Base-by-base conservation (phyloP, 2,888 invertebrate genomes). In the Proisotoma minuta region DNA sequence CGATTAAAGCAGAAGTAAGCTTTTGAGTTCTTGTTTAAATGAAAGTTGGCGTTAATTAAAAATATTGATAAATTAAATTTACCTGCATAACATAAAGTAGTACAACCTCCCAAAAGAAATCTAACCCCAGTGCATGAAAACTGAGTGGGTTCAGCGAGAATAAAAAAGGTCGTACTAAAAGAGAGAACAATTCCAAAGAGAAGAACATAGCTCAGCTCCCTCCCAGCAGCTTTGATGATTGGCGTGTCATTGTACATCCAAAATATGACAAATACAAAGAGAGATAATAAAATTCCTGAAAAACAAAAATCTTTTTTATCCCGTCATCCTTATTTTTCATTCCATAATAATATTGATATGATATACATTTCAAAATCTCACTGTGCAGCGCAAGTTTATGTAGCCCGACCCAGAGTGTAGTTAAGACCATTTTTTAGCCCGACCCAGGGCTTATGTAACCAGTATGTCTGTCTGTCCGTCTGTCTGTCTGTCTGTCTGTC, bases 101-200 rank as follows among this genome's bases (percentile, higher is more conserved):
- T 82, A 70, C 80, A 81, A 59, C 82, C 76, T 1, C 83, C 83
- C 10, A 82, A 76, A 39, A 82, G 79, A 73, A 82, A 80, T 57
- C 83, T 76, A 1, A 80, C 80, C 15, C 80, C 63, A 1, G 80
- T 80, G 70, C 83, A 83, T 1, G 79, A 79, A 29, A 76, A 74
- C 0, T 74, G 68, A 18, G 76, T 78, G 0, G 83, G 83, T 40
- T 79, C 78, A 1, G 81, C 78, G 15, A 82, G 79, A 58, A 83
- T 78, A 18, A 81, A 77, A 70, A 82, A 82, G 1, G 81, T 81
- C 70, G 81, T 79, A 2, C 77, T 71, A 74, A 81, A 83, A 2
- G 81, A 82, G 8, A 81, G 75, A 34, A 81, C 75, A 40, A 81
- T 81, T 2, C 81, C 82, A 24, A 78, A 62, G 15, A 83, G 75